Conservation (phyloP, 1,140 invertebrate species). For the Battus philenor region DNA sequence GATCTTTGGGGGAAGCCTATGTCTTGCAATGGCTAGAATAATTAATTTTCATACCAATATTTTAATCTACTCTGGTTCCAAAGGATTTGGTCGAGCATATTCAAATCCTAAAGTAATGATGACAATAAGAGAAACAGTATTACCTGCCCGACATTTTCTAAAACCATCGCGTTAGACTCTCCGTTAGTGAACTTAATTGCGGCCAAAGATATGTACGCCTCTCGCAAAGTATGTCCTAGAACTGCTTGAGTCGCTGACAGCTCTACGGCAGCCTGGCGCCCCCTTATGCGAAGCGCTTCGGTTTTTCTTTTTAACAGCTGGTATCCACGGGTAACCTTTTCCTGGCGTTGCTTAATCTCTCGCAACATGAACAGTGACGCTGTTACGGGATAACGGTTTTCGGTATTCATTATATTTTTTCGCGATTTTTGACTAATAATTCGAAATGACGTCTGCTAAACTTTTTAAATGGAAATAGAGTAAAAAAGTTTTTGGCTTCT, state of each 20-base stretch:
- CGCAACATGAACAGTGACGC: conserved; percentile 62
- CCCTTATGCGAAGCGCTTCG: conserved; percentile 97
- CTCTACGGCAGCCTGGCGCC: conserved; percentile 86
- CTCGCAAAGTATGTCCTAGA: conserved; percentile 99
- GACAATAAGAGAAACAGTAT: too few species aligned
- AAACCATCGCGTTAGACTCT: conserved; percentile 97
- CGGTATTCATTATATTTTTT: conserved; percentile 62
- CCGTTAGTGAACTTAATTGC: conserved; percentile 99
- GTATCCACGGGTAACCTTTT: conserved; percentile 98
- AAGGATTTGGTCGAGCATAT: too few species aligned
- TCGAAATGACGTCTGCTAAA: too few species aligned
- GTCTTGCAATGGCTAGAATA: too few species aligned
- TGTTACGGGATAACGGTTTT: conserved; percentile 59
- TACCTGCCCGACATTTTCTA: conserved; percentile 97
- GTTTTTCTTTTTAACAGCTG: conserved; percentile 99
- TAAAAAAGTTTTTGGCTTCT: too few species aligned
- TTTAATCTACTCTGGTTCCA: background rate
- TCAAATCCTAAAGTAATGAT: too few species aligned
- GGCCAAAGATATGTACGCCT: conserved; percentile 98
- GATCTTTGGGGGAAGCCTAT: too few species aligned
- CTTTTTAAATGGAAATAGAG: too few species aligned
- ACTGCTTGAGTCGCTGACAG: conserved; percentile 96
- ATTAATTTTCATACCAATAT: too few species aligned
- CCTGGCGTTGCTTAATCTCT: conserved; percentile 89
- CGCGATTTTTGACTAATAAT: background rate